Evolutionary conservation across 1,140 invertebrate species (phyloP).

Genomic region (Apolygus lucorum): DNA sequence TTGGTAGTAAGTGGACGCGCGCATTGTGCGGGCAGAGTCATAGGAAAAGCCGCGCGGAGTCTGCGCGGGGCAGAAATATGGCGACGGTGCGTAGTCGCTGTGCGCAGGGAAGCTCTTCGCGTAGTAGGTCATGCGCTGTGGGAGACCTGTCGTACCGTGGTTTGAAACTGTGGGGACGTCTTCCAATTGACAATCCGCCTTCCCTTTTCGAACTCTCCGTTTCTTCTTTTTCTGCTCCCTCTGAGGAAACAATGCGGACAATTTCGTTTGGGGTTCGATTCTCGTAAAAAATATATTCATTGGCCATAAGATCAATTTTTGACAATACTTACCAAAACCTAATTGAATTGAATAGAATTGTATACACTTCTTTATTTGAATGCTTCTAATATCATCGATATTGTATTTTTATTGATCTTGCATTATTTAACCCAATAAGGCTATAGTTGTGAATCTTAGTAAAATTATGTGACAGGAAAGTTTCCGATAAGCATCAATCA

Average conservation of each 20-base stretch:
- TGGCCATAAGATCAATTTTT: neutral
- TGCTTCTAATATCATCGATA: no score
- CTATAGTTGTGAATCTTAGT: no score
- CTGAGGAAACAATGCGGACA: neutral
- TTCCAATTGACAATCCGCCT: conserved; percentile 22
- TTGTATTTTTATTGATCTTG: no score
- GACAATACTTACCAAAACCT: no score
- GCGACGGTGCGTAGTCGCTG: conserved; percentile 9
- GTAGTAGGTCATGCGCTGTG: conserved; percentile 30
- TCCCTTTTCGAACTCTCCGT: conserved; percentile 18
- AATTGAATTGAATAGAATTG: no score
- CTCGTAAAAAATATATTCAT: no score
- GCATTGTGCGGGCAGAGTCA: conserved; percentile 20
- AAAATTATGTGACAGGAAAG: no score
- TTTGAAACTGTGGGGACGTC: conserved; percentile 31
- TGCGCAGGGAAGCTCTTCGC: conserved; percentile 26
- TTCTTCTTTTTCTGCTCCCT: conserved; percentile 27
- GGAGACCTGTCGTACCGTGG: conserved; percentile 26
- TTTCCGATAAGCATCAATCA: no score
- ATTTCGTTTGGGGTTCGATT: neutral
- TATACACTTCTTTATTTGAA: no score
- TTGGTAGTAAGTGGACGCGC: conserved; percentile 27
- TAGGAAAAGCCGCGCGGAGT: conserved; percentile 19
- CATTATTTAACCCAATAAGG: no score
- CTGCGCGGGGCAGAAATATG: conserved; percentile 31